These are phyloP conservation scores for Phylloscopus trochiloides DNA, from an alignment of 2,113 vertebrate species.

Conservation along the genomic window DNA sequence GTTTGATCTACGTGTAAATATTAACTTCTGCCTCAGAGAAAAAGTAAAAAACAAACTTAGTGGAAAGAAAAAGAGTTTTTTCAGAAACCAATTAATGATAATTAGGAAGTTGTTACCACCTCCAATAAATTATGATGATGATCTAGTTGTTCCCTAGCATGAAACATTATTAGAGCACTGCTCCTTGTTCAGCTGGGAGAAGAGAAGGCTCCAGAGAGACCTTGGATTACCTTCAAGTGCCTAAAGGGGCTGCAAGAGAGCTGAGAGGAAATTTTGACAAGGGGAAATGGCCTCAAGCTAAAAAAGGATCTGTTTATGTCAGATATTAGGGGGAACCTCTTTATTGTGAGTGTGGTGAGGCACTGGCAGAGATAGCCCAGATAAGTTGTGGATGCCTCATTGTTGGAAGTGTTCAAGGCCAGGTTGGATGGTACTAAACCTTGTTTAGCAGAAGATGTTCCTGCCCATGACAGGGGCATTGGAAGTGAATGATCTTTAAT, in stretches of 20 bases:
- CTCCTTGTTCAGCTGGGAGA: neutral
- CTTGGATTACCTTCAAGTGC: neutral
- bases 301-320: neutral
- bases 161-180: neutral
- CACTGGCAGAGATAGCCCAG: neutral
- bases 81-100: constrained; percentile 22
- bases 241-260: neutral
- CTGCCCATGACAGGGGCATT: neutral
- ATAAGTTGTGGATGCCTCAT: neutral
- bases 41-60: constrained; percentile 41
- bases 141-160: neutral
- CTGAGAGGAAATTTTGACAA: neutral
- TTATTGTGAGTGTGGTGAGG: neutral
- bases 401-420: neutral
- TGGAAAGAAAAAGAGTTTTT: constrained; percentile 43
- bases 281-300: neutral
- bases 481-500: neutral
- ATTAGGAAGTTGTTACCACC: constrained; percentile 34
- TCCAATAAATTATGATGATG: neutral
- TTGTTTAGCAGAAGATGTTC: fast-evolving
- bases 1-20: constrained; percentile 48
- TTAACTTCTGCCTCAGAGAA: constrained; percentile 46
- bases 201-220: neutral
- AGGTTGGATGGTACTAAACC: neutral
- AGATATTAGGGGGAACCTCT: neutral